These are phyloP conservation scores for Pseudomugil gertrudae DNA, from an alignment of 2,797 vertebrate species.

Conservation along the genomic window DNA sequence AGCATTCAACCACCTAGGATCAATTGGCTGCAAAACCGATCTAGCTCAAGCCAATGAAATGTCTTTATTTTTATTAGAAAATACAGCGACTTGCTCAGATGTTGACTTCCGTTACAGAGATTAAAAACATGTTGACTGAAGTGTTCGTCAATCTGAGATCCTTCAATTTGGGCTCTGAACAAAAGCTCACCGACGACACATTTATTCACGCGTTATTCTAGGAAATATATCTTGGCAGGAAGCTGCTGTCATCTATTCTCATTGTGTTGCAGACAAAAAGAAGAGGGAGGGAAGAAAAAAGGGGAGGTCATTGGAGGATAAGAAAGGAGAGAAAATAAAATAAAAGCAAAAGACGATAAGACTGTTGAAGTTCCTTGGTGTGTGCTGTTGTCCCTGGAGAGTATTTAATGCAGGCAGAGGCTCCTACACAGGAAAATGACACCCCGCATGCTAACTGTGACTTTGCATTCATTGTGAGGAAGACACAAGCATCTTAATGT, in stretches of 20 bases:
- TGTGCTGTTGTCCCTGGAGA: slow-evolving; percentile 69
- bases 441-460: slow-evolving; percentile 73
- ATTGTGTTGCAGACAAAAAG: slow-evolving; percentile 48
- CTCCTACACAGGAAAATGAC: slow-evolving; percentile 68
- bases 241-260: slow-evolving; percentile 59
- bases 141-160: slow-evolving; percentile 56
- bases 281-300: not conserved
- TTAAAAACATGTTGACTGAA: slow-evolving; percentile 63
- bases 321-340: slow-evolving; percentile 14
- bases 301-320: slow-evolving; percentile 57
- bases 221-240: slow-evolving; percentile 56
- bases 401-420: slow-evolving; percentile 63
- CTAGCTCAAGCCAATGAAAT: slow-evolving; percentile 58
- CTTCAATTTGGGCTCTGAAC: slow-evolving; percentile 41
- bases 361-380: slow-evolving; percentile 63
- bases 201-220: slow-evolving; percentile 42
- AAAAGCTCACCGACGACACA: slow-evolving; percentile 52
- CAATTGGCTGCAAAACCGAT: slow-evolving; percentile 52
- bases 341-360: slow-evolving; percentile 33
- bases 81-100: slow-evolving; percentile 52
- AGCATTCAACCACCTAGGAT: slow-evolving; percentile 38
- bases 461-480: slow-evolving; percentile 72
- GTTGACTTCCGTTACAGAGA: slow-evolving; percentile 59
- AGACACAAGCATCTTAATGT: slow-evolving; percentile 65
- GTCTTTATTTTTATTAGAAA: slow-evolving; percentile 59